Percentiles rank a stretch among this genome's conserved stretches.
Conservation (phyloP, 2,888 invertebrate genomes). For the Meta bourneti region DNA sequence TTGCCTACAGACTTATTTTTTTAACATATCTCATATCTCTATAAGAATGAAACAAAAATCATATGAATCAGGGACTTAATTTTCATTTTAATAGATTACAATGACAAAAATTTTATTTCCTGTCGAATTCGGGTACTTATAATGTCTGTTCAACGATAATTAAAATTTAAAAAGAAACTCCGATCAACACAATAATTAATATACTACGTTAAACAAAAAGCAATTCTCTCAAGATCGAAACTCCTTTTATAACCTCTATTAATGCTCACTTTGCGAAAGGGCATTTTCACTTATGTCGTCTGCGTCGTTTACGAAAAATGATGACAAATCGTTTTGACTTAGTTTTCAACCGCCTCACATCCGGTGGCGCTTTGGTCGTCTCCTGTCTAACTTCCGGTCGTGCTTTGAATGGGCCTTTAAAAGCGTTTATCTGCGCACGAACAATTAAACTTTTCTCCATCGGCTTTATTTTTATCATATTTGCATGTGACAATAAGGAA, state of each 20-base stretch:
- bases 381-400: slow-evolving; percentile 49
- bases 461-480: slow-evolving; percentile 35
- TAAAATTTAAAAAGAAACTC: too few species aligned
- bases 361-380: slow-evolving; percentile 55
- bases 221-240: too few species aligned
- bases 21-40: too few species aligned
- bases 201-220: too few species aligned
- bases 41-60: too few species aligned
- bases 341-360: slow-evolving; percentile 33
- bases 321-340: slow-evolving; percentile 58
- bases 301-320: slow-evolving; percentile 46
- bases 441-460: slow-evolving; percentile 55
- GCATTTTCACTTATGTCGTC: slow-evolving; percentile 5
- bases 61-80: too few species aligned
- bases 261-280: not conserved
- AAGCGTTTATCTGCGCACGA: slow-evolving; percentile 55
- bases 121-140: too few species aligned
- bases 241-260: not conserved
- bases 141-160: too few species aligned
- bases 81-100: too few species aligned
- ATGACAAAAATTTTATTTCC: too few species aligned
- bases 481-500: slow-evolving; percentile 38
- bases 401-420: slow-evolving; percentile 48
- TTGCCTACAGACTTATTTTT: too few species aligned
- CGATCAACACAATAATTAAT: too few species aligned